Evolutionary conservation across 2,113 vertebrate species (phyloP), one percentile per base, ranked within the genome.

Genomic region (Xenopus borealis): DNA sequence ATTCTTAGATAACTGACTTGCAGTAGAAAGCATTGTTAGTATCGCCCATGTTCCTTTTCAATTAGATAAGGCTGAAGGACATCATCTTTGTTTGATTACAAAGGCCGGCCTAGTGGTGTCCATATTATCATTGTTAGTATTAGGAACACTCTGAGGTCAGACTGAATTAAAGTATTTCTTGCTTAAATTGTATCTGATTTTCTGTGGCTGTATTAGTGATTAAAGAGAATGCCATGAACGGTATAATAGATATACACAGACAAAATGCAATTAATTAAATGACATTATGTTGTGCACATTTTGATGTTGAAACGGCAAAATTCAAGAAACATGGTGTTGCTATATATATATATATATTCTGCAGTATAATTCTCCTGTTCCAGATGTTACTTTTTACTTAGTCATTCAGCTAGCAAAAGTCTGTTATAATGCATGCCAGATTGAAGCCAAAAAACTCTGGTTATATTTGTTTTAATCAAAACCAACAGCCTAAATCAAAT

Each of bases 21-120:
- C 13, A 11, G 1, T 23, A 14, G 17, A 50, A 67, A 20, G 18
- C 18, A 67, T 77, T 63, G 59, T 55, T 70, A 57, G 59, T 64
- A 18, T 12, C 40, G n/a, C 30, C 33, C 23, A 33, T 77, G 66
- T 62, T 70, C 67, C 50, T 70, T 64, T 70, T 64, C 61, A 70
- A n/a, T 64, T 70, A 77, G 61, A 77, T 64, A 77, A 77, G 66
- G 61, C 19, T 70, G 74, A 77, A 70, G 66, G 66, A 70, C 74
- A 46, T 30, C 45, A 64, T 69, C 74, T 70, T 77, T 77, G 74
- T 77, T 45, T 77, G 40, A 70, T 70, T 16, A 77, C 66, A 77
- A 77, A 77, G 74, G 45, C 52, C 13, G 23, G 17, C 27, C 50
- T 64, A 59, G 59, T 61, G 53, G 30, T 77, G 74, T 77, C 69